phyloP scores from a whole-genome alignment of 2,888 invertebrate genomes.

The Agapostemon virescens region DNA sequence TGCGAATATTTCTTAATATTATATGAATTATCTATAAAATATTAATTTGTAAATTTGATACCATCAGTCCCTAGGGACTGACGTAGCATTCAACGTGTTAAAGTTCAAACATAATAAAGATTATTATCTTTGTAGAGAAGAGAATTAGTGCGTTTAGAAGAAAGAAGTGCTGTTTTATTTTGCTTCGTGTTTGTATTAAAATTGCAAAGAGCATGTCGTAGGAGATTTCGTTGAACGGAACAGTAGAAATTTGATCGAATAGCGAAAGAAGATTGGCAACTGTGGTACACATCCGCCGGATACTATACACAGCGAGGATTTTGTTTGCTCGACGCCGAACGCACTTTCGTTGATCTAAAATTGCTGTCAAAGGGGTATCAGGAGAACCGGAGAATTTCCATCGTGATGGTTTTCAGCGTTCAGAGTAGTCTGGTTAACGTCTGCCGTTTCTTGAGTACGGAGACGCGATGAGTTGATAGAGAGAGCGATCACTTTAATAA shows the following conservation, averaged over 20 bases:
- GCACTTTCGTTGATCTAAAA: constrained; percentile 23
- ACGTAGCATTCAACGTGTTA: no score
- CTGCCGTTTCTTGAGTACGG: constrained; percentile 8
- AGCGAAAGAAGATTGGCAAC: neutral
- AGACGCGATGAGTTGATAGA: neutral
- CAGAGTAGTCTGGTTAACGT: constrained; percentile 25
- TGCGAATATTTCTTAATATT: no score
- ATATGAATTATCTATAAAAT: no score
- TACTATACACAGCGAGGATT: neutral
- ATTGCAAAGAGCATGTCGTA: neutral
- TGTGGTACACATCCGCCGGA: neutral
- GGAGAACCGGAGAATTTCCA: constrained; percentile 27
- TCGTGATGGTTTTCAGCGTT: neutral
- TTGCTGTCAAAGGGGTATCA: constrained; percentile 20
- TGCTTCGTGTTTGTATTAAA: neutral
- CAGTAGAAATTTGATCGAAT: neutral
- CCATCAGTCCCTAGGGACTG: no score
- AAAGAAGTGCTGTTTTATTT: neutral
- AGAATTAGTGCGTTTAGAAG: no score
- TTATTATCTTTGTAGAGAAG: no score
- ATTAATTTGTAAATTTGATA: no score
- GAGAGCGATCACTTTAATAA: constrained; percentile 29
- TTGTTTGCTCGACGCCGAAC: neutral
- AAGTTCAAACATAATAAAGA: no score
- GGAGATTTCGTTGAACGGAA: neutral